Evolutionary conservation across 1,140 invertebrate genomes (phyloP).

Genomic region (Anastrepha obliqua): DNA sequence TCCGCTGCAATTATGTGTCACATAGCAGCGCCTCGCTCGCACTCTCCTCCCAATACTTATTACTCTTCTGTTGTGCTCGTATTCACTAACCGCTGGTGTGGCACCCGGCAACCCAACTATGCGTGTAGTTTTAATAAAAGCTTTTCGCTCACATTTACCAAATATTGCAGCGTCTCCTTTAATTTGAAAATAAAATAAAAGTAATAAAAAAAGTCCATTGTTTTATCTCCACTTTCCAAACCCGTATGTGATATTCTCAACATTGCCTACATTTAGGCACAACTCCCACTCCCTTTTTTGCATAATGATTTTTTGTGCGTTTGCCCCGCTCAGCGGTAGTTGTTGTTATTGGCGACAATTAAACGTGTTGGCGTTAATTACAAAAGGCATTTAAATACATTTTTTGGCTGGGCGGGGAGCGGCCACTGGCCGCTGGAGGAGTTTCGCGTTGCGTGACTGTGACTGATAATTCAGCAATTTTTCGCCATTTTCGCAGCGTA

Average conservation of each 20-base stretch:
- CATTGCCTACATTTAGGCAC: not conserved
- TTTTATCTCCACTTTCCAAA: not conserved
- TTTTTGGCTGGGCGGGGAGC: not conserved
- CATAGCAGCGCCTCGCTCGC: not conserved
- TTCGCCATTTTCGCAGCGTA: not conserved
- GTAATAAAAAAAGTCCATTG: not conserved
- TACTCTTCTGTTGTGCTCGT: not conserved
- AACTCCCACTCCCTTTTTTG: not conserved
- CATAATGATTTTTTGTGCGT: not conserved
- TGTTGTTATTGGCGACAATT: conserved; percentile 10
- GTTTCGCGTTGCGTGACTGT: conserved; percentile 5
- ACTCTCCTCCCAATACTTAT: not conserved
- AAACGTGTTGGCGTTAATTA: conserved; percentile 43
- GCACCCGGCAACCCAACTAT: not conserved
- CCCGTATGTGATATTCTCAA: not conserved
- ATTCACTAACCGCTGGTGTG: not conserved
- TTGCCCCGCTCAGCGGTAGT: not conserved
- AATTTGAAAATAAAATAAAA: not conserved
- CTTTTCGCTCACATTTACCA: not conserved
- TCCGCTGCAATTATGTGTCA: conserved; percentile 35
- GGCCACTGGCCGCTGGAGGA: too few relatives aligned
- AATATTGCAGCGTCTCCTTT: not conserved
- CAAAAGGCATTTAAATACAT: conserved; percentile 37
- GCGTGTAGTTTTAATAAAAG: conserved; percentile 1
- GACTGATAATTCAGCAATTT: conserved; percentile 31